Evolutionary conservation across 2,888 invertebrate species (phyloP), one percentile per base, ranked within the genome.

Genomic region (Cylloceria caligata): DNA sequence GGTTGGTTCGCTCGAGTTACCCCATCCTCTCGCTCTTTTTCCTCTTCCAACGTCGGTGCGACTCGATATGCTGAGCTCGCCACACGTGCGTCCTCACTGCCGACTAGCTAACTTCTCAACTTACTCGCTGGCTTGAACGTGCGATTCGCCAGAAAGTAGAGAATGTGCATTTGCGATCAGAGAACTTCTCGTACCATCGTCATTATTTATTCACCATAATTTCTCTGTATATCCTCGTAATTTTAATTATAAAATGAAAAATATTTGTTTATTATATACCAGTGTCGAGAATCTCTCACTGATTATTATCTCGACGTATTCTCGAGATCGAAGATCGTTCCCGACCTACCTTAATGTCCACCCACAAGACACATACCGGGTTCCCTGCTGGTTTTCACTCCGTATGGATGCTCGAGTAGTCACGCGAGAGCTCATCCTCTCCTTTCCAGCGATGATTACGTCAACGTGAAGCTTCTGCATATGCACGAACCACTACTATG

Each of bases 31-130:
- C 47, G 21, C 34, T 36, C 13, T 27, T 81, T 52, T 52, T 71
- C 47, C 57, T 69, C 62, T 60, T 55, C 45, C 64, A 62, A n/a
- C 64, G 52, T 42, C 52, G 55, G 13, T 57, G 75, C 57, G 82
- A 82, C 75, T 71, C 75, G 75, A 82, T 80, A 75, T 67, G 80
- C 65, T 71, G 82, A 82, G 74, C 75, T 80, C 80, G 82, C 71
- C 75, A 71, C 82, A 80, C 82, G 82, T 80, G 80, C 67, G 69
- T 78, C 71, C 69, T 62, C 55, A 27, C 65, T 57, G 47, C 36
- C 34, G 55, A 34, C 45, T 34, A 34, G 30, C 67, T 30, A 57
- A 71, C 82, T 80, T 82, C 80, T 82, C 82, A 80, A 52, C 82
- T 82, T 82, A 80, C 82, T 45, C 55, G 30, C 36, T 30, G 24